Base-by-base conservation (phyloP, 2,797 vertebrate species). In the Pyrrhura leucotis region DNA sequence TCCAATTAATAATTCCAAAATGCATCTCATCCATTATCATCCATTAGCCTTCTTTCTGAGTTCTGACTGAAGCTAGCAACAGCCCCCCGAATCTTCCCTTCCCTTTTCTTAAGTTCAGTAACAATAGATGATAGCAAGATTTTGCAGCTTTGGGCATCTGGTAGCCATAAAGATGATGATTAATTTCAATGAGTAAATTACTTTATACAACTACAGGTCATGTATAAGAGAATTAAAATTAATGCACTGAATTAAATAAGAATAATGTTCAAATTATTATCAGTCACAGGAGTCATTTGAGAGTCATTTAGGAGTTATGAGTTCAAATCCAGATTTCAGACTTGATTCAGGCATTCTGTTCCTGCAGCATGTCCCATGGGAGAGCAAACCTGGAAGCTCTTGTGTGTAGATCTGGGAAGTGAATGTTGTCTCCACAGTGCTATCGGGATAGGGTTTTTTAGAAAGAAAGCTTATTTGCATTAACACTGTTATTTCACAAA, bases 1-100 rank as follows among this genome's bases (percentile, higher is more conserved):
- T 75, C 82, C 42, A 78, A 94, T 97, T 96, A 98, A 98, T 97
- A 96, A 96, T 84, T 80, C 45, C 92, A 72, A 74, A 88, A 91
- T 88, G 93, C 93, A 91, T 90, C 89, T 93, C 75, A 94, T 95
- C 90, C 91, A 95, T 96, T 97, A 87, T 17, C 85, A 77, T 44
- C 93, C 82, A 90, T 96, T 95, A 96, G 53, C 11, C 91, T 90
- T 88, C 81, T 33, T 90, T 74, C 84, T 88, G 73, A 69, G 83
- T 92, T 68, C 89, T 88, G 90, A 39, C 96, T 96, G 92, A 85
- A 75, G 80, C 33, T 75, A 88, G 44, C 51, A 94, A 19, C 51
- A 78, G 35, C 56, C 83, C 58, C 17, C 77, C 42, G 21, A 93
- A 90, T 69, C 45, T 87, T 81, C 37, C 14, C 10, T 31, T 76